Percentiles rank a stretch among this genome's conserved stretches.
phyloP scores from a whole-genome alignment of 2,888 invertebrate genomes.

The Lasiommata megera region DNA sequence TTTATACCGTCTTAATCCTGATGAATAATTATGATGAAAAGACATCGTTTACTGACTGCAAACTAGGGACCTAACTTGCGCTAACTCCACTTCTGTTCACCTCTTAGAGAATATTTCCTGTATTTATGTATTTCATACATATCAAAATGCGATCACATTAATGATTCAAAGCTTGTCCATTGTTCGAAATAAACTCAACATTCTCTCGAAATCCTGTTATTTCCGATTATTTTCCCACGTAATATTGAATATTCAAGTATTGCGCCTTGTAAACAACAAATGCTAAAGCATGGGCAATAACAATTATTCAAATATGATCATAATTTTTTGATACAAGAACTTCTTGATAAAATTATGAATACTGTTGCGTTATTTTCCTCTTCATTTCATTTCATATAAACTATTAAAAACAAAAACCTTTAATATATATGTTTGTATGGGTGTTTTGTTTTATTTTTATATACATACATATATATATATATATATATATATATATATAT shows the following conservation, averaged over 20 bases:
- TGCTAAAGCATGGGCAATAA: slow-evolving; percentile 1
- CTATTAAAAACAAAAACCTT: too few relatives aligned
- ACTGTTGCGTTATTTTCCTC: slow-evolving; percentile 5
- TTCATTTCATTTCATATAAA: too few relatives aligned
- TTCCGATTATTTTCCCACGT: slow-evolving; percentile 60
- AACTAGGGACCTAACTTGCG: too few relatives aligned
- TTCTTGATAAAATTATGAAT: too few relatives aligned
- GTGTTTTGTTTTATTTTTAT: too few relatives aligned
- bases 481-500: too few relatives aligned
- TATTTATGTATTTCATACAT: slow-evolving; percentile 16
- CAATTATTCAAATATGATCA: slow-evolving; percentile 14
- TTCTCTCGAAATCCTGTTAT: slow-evolving; percentile 40
- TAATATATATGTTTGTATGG: too few relatives aligned
- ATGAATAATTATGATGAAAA: too few relatives aligned
- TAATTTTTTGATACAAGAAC: slow-evolving; percentile 6
- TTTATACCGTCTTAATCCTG: too few relatives aligned
- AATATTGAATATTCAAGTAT: slow-evolving; percentile 36
- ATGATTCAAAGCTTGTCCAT: slow-evolving; percentile 41
- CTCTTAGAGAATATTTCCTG: slow-evolving; percentile 1
- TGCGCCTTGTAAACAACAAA: slow-evolving; percentile 6
- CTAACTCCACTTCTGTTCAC: too few relatives aligned
- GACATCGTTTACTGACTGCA: too few relatives aligned
- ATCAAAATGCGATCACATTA: slow-evolving; percentile 36
- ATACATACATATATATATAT: too few relatives aligned
- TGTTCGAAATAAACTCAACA: slow-evolving; percentile 38